phyloP scores from a whole-genome alignment of 1,140 invertebrate genomes.

The Lordiphosa clarofinis region DNA sequence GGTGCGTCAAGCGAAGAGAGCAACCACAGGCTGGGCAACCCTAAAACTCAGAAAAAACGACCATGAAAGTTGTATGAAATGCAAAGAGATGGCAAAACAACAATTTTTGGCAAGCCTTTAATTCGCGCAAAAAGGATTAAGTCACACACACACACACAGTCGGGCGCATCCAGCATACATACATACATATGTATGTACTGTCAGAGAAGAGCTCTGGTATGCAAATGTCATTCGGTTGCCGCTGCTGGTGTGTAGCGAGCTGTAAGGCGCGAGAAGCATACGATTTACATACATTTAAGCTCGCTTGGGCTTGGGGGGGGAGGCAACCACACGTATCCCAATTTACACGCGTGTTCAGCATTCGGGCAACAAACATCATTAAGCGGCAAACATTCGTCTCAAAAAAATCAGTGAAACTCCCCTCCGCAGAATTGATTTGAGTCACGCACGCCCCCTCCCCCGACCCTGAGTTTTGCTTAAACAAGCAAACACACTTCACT shows the following conservation, averaged over 20 bases:
- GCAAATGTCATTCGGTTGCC: constrained; percentile 32
- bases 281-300: constrained; percentile 61
- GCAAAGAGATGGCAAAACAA: neutral
- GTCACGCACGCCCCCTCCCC: constrained; percentile 30
- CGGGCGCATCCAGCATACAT: neutral
- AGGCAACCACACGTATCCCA: constrained; percentile 40
- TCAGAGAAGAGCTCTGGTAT: constrained; percentile 26
- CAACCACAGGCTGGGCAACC: constrained; percentile 39
- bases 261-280: constrained; percentile 30
- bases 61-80: constrained; percentile 41
- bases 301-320: constrained; percentile 25
- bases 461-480: constrained; percentile 22
- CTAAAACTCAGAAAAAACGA: neutral
- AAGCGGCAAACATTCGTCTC: constrained; percentile 42
- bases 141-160: constrained; percentile 10
- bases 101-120: constrained; percentile 52
- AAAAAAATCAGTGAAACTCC: constrained; percentile 13
- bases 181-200: neutral
- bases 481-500: constrained; percentile 38
- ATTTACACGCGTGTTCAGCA: constrained; percentile 44
- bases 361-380: constrained; percentile 52
- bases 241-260: constrained; percentile 7
- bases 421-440: constrained; percentile 48
- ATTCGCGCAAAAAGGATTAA: constrained; percentile 61
- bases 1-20: constrained; percentile 22